Conservation (phyloP, 1,140 invertebrate genomes). For the Meteorus sp. region DNA sequence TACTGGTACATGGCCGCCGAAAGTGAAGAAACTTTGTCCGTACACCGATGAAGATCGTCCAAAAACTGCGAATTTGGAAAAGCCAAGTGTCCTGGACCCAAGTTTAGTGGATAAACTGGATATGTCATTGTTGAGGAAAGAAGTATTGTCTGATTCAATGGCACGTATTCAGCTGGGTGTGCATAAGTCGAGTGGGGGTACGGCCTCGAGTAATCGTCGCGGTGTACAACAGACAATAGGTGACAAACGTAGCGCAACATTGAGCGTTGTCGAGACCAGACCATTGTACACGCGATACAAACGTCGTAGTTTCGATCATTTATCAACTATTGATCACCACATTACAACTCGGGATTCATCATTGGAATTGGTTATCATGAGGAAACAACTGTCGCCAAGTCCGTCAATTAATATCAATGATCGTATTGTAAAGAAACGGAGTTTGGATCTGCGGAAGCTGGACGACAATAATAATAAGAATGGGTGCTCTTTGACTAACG, state of each 20-base stretch:
- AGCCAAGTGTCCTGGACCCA: conserved; percentile 62
- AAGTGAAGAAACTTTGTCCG: conserved; percentile 37
- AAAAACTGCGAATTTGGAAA: conserved; percentile 63
- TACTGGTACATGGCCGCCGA: conserved; percentile 53
- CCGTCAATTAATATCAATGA: conserved; percentile 21
- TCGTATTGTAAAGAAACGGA: conserved; percentile 13
- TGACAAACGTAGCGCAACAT: neutral
- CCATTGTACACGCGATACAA: conserved; percentile 26
- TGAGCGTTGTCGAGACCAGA: conserved; percentile 13
- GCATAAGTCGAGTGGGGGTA: conserved; percentile 26
- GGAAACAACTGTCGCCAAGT: conserved; percentile 27
- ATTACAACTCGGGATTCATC: neutral
- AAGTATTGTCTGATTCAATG: conserved; percentile 56
- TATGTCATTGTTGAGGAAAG: conserved; percentile 65
- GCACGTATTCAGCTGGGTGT: conserved; percentile 34
- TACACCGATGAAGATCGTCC: conserved; percentile 49
- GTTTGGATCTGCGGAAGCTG: conserved; percentile 25
- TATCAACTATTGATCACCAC: conserved; percentile 15
- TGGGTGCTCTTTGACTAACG: too few relatives aligned
- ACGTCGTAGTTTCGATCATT: conserved; percentile 36
- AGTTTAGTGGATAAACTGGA: conserved; percentile 61
- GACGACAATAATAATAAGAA: conserved; percentile 42
- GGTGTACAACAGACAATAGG: conserved; percentile 7
- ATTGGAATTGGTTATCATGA: conserved; percentile 18
- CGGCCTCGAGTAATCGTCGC: conserved; percentile 27